Percentiles rank a stretch among this genome's conserved stretches.
phyloP scores from a whole-genome alignment of 2,113 vertebrate species.

The Oryzias melastigma region DNA sequence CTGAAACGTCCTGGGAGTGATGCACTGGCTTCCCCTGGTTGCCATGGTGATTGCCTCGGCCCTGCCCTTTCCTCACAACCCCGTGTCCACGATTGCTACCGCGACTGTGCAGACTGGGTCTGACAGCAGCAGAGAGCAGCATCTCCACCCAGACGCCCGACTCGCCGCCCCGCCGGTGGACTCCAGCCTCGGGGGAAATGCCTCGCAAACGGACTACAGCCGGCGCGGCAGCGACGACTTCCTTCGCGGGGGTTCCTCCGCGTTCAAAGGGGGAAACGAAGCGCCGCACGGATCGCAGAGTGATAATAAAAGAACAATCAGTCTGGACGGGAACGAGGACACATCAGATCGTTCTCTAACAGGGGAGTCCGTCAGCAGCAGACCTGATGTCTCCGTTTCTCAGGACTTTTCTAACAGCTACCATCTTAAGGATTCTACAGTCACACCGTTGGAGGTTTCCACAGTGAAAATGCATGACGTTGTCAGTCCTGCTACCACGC shows the following conservation, averaged over 20 bases:
- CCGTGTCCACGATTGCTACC: conserved; percentile 67
- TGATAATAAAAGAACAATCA: background rate
- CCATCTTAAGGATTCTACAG: conserved; percentile 14
- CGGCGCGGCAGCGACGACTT: conserved; percentile 21
- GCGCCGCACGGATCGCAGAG: conserved; percentile 6
- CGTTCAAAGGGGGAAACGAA: conserved; percentile 20
- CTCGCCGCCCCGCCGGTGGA: conserved; percentile 32
- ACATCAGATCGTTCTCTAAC: conserved; percentile 31
- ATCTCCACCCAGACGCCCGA: conserved; percentile 39
- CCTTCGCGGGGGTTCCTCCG: conserved; percentile 14
- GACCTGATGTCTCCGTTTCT: conserved; percentile 6
- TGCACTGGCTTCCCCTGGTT: conserved; percentile 87
- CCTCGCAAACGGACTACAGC: conserved; percentile 45
- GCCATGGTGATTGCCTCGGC: conserved; percentile 86
- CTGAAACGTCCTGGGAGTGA: conserved; percentile 84
- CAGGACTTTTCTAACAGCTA: conserved; percentile 22
- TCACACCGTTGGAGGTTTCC: conserved; percentile 7
- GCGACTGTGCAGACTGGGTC: conserved; percentile 57
- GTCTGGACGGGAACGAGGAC: conserved; percentile 29
- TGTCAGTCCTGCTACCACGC: conserved; percentile 13
- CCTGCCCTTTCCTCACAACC: conserved; percentile 79
- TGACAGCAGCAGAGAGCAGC: conserved; percentile 37
- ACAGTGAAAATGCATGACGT: background rate
- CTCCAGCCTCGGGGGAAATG: conserved; percentile 40
- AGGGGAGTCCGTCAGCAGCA: conserved; percentile 27